These are phyloP conservation scores for Struthio camelus DNA, from an alignment of 2,113 vertebrate genomes.

Conservation along the genomic window DNA sequence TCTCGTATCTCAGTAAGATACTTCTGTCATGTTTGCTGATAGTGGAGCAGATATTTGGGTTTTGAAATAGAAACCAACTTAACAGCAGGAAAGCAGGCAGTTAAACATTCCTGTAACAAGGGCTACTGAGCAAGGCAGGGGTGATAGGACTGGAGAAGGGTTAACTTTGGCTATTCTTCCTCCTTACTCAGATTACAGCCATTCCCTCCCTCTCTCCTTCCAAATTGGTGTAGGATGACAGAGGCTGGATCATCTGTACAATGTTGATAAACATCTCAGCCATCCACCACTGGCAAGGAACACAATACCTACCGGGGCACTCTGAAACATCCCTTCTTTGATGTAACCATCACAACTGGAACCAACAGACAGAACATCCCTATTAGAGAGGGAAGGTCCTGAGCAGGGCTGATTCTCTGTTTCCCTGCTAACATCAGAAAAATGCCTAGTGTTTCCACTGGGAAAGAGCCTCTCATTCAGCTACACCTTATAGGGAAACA, in stretches of 20 bases:
- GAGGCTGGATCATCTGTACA: neutral
- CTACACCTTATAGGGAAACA: neutral
- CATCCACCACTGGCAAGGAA: neutral
- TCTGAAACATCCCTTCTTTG: neutral
- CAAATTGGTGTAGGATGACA: rapidly evolving
- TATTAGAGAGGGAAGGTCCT: neutral
- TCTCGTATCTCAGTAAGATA: too few species aligned
- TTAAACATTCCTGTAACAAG: neutral
- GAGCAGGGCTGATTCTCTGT: neutral
- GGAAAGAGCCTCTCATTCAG: neutral
- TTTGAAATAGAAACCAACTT: too few species aligned
- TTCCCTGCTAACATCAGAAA: neutral
- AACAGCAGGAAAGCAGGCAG: neutral
- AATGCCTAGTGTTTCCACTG: neutral
- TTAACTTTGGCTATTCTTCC: neutral
- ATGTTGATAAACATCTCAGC: neutral
- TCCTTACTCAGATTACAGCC: neutral
- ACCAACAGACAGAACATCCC: neutral
- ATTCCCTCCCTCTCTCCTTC: neutral
- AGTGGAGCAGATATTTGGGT: too few species aligned
- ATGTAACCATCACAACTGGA: neutral
- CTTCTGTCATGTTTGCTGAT: too few species aligned
- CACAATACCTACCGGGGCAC: neutral
- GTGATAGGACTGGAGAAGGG: neutral
- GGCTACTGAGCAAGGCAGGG: neutral